phyloP scores from a whole-genome alignment of 2,113 vertebrate species.

The Sarotherodon lohbergeri region DNA sequence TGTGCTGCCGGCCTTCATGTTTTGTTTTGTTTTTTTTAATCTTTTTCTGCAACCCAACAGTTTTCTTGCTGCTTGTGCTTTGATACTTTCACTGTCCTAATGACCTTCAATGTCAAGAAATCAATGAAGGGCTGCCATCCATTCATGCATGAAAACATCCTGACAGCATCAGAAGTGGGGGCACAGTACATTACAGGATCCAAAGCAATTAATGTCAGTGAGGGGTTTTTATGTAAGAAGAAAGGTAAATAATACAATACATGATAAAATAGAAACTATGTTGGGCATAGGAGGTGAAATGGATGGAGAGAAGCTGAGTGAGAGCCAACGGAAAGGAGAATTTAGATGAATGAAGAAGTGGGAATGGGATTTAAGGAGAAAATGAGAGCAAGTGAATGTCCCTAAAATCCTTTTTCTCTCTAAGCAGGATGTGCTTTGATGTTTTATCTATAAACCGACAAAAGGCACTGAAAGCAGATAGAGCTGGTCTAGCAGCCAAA shows the following conservation, averaged over 20 bases:
- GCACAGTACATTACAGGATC: neutral
- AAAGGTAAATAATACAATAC: neutral
- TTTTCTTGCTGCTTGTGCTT: neutral
- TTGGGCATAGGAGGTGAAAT: neutral
- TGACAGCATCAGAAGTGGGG: neutral
- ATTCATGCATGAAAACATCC: neutral
- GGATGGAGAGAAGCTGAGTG: neutral
- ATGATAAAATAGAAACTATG: constrained; percentile 17
- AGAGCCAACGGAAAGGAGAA: constrained; percentile 4
- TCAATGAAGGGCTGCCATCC: constrained; percentile 28
- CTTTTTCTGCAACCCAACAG: neutral
- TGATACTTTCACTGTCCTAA: neutral
- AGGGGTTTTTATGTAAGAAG: neutral
- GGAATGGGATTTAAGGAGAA: constrained; percentile 46
- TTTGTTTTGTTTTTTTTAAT: neutral
- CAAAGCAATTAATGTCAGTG: neutral
- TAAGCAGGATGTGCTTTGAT: constrained; percentile 64
- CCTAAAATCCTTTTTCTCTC: constrained; percentile 60
- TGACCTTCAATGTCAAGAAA: constrained; percentile 37
- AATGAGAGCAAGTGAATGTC: constrained; percentile 53
- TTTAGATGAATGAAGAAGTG: constrained; percentile 39
- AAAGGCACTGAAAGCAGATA: constrained; percentile 51
- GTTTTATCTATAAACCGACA: constrained; percentile 68
- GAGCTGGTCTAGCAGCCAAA: constrained; percentile 48
- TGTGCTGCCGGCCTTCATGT: neutral